Evolutionary conservation across 1,140 invertebrate species (phyloP).

Genomic region (Saccostrea glomerata): DNA sequence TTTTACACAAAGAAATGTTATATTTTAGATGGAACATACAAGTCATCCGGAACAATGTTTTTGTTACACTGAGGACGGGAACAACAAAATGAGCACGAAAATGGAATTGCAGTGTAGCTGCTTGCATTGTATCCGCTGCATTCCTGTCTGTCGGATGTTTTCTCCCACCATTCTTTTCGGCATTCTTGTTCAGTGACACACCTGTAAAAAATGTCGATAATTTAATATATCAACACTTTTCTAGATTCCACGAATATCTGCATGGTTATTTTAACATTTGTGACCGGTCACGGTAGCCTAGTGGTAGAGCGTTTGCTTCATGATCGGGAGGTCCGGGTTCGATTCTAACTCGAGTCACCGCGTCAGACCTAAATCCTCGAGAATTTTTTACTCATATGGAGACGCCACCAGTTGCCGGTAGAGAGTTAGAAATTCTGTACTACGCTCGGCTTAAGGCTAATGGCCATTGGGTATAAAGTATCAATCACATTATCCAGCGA

Average conservation of each 20-base stretch:
- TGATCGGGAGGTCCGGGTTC: neutral
- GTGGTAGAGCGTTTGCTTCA: neutral
- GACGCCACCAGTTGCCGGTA: too few species aligned
- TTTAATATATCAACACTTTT: too few species aligned
- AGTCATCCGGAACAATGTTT: neutral
- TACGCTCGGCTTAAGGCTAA: too few species aligned
- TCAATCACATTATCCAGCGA: too few species aligned
- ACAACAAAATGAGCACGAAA: conserved; percentile 9
- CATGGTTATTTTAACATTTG: too few species aligned
- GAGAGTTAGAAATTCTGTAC: too few species aligned
- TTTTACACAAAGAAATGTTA: too few species aligned
- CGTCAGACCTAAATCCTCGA: too few species aligned
- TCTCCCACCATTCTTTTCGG: neutral
- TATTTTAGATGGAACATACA: neutral
- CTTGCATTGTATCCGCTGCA: neutral
- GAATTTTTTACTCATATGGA: too few species aligned
- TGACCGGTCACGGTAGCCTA: neutral
- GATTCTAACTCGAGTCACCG: too few species aligned
- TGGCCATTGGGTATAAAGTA: too few species aligned
- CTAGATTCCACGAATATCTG: too few species aligned
- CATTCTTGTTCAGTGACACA: conserved; percentile 31
- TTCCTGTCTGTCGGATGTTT: conserved; percentile 1
- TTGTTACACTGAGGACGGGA: neutral
- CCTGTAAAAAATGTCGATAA: neutral
- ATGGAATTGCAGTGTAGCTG: neutral